These are phyloP conservation scores for Poeciliopsis paucimaculata DNA, from an alignment of 2,797 vertebrate genomes.

Conservation along the genomic window DNA sequence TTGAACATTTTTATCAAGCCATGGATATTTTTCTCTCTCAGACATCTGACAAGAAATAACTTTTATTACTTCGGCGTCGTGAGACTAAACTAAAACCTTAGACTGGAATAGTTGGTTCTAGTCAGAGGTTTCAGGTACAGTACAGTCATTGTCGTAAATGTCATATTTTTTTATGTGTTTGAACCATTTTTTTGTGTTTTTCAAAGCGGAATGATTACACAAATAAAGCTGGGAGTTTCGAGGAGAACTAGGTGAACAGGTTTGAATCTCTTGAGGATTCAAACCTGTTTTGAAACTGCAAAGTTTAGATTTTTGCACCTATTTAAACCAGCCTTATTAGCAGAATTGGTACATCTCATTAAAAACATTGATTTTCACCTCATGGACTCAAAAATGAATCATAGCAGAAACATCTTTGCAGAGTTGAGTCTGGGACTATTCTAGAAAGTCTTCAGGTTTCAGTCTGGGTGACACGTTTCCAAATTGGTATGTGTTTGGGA, in stretches of 20 bases:
- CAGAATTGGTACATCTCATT: neutral
- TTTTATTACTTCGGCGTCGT: neutral
- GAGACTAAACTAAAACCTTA: neutral
- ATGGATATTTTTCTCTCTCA: neutral
- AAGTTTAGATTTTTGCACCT: neutral
- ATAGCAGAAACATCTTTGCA: neutral
- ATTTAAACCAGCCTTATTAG: neutral
- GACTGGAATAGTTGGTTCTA: neutral
- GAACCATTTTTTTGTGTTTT: neutral
- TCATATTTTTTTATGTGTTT: neutral
- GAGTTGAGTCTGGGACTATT: neutral
- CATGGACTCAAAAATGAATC: neutral
- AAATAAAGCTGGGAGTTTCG: neutral
- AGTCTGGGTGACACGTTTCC: neutral
- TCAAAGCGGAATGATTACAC: neutral
- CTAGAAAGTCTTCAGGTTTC: neutral
- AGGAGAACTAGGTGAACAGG: neutral
- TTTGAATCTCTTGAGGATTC: neutral
- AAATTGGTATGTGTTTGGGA: neutral
- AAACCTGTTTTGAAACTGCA: no score
- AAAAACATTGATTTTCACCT: neutral
- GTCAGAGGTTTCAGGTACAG: neutral
- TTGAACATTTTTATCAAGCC: neutral
- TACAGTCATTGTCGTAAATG: neutral
- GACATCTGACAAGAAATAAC: neutral